These are phyloP conservation scores for Athene cunicularia DNA, from an alignment of 2,113 vertebrate genomes.

Conservation along the genomic window DNA sequence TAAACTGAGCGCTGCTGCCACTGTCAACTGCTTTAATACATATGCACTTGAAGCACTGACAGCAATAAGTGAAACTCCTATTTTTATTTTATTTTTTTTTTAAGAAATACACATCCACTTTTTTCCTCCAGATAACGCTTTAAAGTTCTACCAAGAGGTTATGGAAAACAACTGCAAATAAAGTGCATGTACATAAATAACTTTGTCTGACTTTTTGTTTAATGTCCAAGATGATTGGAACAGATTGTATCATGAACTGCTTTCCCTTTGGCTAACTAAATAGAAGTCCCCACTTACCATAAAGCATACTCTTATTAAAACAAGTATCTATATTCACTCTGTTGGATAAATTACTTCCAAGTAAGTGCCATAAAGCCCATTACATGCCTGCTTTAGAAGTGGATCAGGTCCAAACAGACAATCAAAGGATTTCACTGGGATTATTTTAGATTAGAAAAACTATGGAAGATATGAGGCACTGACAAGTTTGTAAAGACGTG, in stretches of 20 bases:
- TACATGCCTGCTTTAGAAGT: slow-evolving; percentile 91
- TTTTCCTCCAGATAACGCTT: slow-evolving; percentile 43
- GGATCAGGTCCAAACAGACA: slow-evolving; percentile 96
- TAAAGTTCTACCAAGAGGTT: slow-evolving; percentile 74
- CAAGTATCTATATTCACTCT: slow-evolving; percentile 89
- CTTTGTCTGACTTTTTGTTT: slow-evolving; percentile 81
- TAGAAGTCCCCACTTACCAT: slow-evolving; percentile 88
- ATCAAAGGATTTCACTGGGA: slow-evolving; percentile 97
- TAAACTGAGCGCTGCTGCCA: slow-evolving; percentile 49
- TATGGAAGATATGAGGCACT: slow-evolving; percentile 84
- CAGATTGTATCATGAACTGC: slow-evolving; percentile 83
- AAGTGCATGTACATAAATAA: slow-evolving; percentile 80
- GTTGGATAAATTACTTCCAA: slow-evolving; percentile 91
- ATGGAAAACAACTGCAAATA: slow-evolving; percentile 77
- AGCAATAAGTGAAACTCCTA: slow-evolving; percentile 63
- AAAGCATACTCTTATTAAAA: slow-evolving; percentile 95
- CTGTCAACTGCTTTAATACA: slow-evolving; percentile 51
- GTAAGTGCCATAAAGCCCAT: slow-evolving; percentile 95
- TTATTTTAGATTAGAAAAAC: slow-evolving; percentile 97
- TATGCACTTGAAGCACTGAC: slow-evolving; percentile 41
- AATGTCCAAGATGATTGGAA: slow-evolving; percentile 86
- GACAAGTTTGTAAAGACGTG: slow-evolving; percentile 88
- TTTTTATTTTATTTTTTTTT: slow-evolving; percentile 64
- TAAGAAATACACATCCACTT: slow-evolving; percentile 48
- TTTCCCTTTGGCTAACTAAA: slow-evolving; percentile 93